Conservation (phyloP, 2,888 invertebrate species). For the Agrypnus murinus region DNA sequence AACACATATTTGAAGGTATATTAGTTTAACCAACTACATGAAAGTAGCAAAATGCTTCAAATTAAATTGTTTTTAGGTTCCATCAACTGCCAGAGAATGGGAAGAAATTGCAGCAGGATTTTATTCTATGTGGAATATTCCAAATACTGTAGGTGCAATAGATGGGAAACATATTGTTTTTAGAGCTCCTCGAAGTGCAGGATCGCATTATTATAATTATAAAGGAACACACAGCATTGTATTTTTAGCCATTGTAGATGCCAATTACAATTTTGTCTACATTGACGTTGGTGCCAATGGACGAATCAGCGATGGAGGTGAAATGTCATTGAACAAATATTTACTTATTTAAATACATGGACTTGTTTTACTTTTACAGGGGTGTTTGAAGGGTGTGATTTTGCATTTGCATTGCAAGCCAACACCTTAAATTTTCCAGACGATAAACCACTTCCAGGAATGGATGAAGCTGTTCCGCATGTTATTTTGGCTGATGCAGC, state of each 20-base stretch:
- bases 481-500: conserved; percentile 58
- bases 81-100: neutral
- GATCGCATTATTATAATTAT: conserved; percentile 27
- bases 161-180: conserved; percentile 1
- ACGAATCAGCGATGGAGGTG: conserved; percentile 26
- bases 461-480: conserved; percentile 38
- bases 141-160: neutral
- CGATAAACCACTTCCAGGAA: conserved; percentile 49
- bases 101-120: neutral
- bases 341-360: too few relatives aligned
- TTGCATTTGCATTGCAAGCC: neutral
- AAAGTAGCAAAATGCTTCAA: too few relatives aligned
- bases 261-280: conserved; percentile 45
- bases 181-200: conserved; percentile 5
- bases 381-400: conserved; percentile 46
- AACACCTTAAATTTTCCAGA: conserved; percentile 38
- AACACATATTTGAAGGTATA: too few relatives aligned
- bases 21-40: too few relatives aligned
- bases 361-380: conserved; percentile 28
- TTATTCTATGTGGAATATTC: neutral
- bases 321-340: neutral
- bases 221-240: conserved; percentile 22
- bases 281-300: conserved; percentile 48
- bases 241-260: conserved; percentile 21
- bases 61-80: neutral